These are phyloP conservation scores for Sinocyclocheilus grahami DNA, from an alignment of 2,113 vertebrate species.

Conservation along the genomic window DNA sequence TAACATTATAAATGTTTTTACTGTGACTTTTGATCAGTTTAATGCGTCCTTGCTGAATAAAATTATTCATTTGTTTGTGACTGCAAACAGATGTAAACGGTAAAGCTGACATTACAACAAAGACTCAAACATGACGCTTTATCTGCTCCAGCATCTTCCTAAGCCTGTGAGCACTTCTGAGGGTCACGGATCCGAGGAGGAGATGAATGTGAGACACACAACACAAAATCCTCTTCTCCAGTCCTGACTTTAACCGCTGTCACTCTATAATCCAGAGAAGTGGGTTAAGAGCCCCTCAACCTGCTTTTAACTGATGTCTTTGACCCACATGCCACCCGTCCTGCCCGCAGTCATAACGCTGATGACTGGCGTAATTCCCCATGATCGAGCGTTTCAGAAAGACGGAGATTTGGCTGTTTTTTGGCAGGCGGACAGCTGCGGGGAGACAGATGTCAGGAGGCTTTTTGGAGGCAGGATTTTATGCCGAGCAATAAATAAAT, in stretches of 20 bases:
- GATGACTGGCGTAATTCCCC: conserved; percentile 25
- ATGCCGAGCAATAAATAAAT: conserved; percentile 47
- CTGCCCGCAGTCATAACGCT: conserved; percentile 11
- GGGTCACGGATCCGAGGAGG: neutral
- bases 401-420: conserved; percentile 59
- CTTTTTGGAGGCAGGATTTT: conserved; percentile 70
- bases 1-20: too few species aligned
- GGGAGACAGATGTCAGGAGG: conserved; percentile 74
- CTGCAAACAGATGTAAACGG: too few species aligned
- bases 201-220: neutral
- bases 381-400: conserved; percentile 44
- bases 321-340: neutral
- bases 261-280: conserved; percentile 32
- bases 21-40: too few species aligned
- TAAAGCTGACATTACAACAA: neutral
- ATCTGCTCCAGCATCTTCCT: neutral
- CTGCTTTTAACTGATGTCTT: conserved; percentile 31
- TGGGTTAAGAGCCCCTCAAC: conserved; percentile 42
- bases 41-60: too few species aligned
- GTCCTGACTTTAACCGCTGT: conserved; percentile 40
- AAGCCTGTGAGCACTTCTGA: neutral
- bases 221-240: conserved; percentile 25
- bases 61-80: too few species aligned
- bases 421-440: conserved; percentile 71
- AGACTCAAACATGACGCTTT: neutral